Evolutionary conservation across 2,797 vertebrate species (phyloP), one percentile per base, ranked within the genome.

Genomic region (Scleropages formosus): DNA sequence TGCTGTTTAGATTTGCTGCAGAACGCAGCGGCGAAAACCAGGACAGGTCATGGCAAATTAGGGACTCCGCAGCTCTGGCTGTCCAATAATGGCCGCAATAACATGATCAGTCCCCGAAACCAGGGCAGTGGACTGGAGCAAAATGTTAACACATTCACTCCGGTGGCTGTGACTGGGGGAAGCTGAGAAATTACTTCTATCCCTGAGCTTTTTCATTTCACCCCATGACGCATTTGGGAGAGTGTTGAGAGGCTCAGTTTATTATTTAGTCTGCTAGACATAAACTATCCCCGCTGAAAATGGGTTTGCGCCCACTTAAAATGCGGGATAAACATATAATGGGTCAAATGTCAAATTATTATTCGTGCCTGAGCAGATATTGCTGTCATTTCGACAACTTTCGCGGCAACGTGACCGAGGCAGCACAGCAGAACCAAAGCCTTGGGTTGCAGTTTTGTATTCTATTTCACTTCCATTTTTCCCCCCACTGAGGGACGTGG

Each of bases 61-160:
- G n/a, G 46, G 49, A 65, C 65, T 59, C 39, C 20, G 59, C 67
- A 56, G 26, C 77, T 49, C 12, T 18, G 44, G 67, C 0, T 20
- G 59, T 18, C 70, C 31, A 66, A 72, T 51, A 74, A 70, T 75
- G 58, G 65, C 44, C 27, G 61, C 51, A 77, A 79, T 77, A 75
- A 71, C 65, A 65, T 65, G 66, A 44, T 70, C 49, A 61, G 58
- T 80, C 53, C 24, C 46, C 72, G 74, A 79, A 61, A 64, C 27
- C 49, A 9, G 8, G 9, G 51, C 4, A 13, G 10, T 8, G 68
- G 26, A 59, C 71, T 66, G 68, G 66, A 56, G 39, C 70, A 74
- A 58, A 72, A 65, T 72, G 77, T 84, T 82, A 86, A 86, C 80
- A 77, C 76, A 77, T 80, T 80, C 77, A 77, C 79, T 76, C 44